phyloP scores from a whole-genome alignment of 1,140 invertebrate genomes.

The Brachionus asplanchnoidis region DNA sequence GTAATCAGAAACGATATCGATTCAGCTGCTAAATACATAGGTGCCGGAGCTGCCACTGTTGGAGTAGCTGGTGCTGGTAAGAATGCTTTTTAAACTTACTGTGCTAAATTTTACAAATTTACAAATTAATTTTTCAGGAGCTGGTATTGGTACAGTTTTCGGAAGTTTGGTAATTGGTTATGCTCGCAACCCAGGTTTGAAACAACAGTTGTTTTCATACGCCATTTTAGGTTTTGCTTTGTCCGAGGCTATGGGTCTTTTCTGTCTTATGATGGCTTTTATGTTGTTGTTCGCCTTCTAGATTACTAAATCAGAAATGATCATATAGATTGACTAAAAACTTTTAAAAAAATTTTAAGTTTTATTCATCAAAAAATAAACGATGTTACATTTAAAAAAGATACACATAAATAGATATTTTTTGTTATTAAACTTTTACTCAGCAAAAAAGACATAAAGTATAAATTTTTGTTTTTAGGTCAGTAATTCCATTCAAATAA shows the following conservation, averaged over 20 bases:
- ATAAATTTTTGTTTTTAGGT: too few relatives aligned
- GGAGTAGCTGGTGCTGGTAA: slow-evolving; percentile 96
- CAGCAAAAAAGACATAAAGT: too few relatives aligned
- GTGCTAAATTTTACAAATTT: too few relatives aligned
- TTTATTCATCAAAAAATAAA: neutral
- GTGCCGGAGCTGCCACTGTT: slow-evolving; percentile 97
- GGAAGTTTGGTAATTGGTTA: slow-evolving; percentile 98
- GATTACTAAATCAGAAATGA: neutral
- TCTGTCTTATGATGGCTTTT: slow-evolving; percentile 99
- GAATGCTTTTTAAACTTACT: slow-evolving; percentile 42
- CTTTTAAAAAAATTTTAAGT: too few relatives aligned
- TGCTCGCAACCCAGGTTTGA: slow-evolving; percentile 92
- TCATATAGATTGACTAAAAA: neutral
- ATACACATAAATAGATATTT: too few relatives aligned
- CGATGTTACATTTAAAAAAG: too few relatives aligned
- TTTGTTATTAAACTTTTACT: too few relatives aligned
- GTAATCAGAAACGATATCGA: slow-evolving; percentile 90
- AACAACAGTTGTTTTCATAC: slow-evolving; percentile 96
- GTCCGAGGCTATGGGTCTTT: slow-evolving; percentile 99
- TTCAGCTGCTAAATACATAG: slow-evolving; percentile 99
- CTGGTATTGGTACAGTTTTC: slow-evolving; percentile 98
- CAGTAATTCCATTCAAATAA: too few relatives aligned
- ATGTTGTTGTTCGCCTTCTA: slow-evolving; percentile 59
- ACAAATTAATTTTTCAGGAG: slow-evolving; percentile 64
- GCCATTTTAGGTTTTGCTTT: slow-evolving; percentile 98